A percentile compares a stretch with the other conserved stretches of the same genome.
phyloP scores from a whole-genome alignment of 2,888 invertebrate species.

The Acleris cristana region DNA sequence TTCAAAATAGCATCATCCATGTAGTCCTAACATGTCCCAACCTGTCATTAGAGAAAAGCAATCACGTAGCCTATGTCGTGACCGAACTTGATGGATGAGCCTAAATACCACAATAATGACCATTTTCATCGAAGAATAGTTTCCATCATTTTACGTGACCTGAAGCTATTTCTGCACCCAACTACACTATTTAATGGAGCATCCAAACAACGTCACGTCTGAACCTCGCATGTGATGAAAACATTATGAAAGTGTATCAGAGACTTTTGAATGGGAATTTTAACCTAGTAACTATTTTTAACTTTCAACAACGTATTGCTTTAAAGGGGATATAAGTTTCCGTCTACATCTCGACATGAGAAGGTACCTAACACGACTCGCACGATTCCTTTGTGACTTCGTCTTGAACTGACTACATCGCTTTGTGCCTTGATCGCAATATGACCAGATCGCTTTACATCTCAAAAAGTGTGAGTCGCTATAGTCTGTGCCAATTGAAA shows the following conservation, averaged over 20 bases:
- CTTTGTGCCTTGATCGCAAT: too few relatives aligned
- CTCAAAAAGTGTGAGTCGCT: too few relatives aligned
- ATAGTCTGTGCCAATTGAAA: too few relatives aligned
- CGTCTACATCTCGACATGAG: too few relatives aligned
- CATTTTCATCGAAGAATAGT: conserved; percentile 13
- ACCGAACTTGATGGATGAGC: conserved; percentile 25
- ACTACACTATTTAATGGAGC: conserved; percentile 26
- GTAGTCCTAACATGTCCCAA: not conserved
- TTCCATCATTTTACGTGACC: conserved; percentile 32
- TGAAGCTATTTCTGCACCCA: conserved; percentile 26
- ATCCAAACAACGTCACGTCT: conserved; percentile 21
- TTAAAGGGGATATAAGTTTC: too few relatives aligned
- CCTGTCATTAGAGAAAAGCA: not conserved
- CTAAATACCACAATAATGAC: conserved; percentile 19
- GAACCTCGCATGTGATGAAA: conserved; percentile 27
- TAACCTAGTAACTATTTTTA: not conserved
- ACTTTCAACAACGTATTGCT: too few relatives aligned
- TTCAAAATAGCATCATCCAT: too few relatives aligned
- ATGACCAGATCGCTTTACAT: too few relatives aligned
- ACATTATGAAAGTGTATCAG: conserved; percentile 22
- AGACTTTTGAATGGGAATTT: conserved; percentile 10
- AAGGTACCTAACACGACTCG: too few relatives aligned
- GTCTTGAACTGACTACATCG: too few relatives aligned
- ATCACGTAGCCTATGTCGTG: conserved; percentile 6
- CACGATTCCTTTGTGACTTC: too few relatives aligned